Evolutionary conservation across 2,113 vertebrate species (phyloP), one percentile per base, ranked within the genome.

Genomic region (Stictonetta naevosa): DNA sequence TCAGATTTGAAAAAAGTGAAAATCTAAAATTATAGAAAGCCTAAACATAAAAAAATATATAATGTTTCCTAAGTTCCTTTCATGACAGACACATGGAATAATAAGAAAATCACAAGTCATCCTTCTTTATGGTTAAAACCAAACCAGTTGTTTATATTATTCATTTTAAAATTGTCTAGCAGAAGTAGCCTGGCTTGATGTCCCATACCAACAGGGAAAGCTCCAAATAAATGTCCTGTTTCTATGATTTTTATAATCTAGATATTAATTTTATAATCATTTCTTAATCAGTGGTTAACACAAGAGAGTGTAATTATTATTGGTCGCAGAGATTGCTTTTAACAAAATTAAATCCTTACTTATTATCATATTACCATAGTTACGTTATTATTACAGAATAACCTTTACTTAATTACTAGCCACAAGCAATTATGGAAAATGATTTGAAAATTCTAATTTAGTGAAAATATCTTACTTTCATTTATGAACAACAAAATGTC

Each of bases 201-300:
- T 81, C 40, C 10, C 33, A 50, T 11, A 62, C 23, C 31, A 67
- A 20, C 5, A 58, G 6, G 13, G 36, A 18, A 92, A 83, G 19
- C 8, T 80, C 20, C 44, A 53, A 80, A 26, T 3, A 80, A 83
- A 87, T 85, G 34, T 7, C 18, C 16, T 68, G 21, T 46, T 25
- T n/a, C 29, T 10, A 8, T 62, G 21, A 23, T 71, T 74, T 90
- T 81, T 83, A 16, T 5, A 40, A 6, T 71, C 36, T 53, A 83
- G 69, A 53, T 83, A 90, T 63, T 77, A 0, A 78, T 96, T 93
- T 93, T 77, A 31, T 83, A 83, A 83, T 86, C 0, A 74, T 90
- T 86, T 86, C 36, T 93, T 93, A 74, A 86, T 96, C 68, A 56
- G 28, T 42, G 28, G 50, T 92, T 93, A 92, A 74, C 60, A 77